A percentile compares a stretch with the other conserved stretches of the same genome.
Evolutionary conservation across 2,113 vertebrate species (phyloP).

Genomic region (Oreochromis spilurus): DNA sequence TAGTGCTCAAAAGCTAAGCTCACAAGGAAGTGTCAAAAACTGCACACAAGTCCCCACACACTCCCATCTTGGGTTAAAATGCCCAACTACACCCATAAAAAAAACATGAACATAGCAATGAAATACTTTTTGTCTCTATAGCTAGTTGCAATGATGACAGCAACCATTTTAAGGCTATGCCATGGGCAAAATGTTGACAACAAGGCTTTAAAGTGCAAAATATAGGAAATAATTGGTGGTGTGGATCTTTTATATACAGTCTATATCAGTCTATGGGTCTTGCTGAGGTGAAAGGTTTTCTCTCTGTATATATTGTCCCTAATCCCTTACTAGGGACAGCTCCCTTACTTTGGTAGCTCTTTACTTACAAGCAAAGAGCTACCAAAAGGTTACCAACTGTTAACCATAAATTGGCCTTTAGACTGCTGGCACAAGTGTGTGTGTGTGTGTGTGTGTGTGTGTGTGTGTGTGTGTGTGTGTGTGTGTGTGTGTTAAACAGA

Average conservation of each 20-base stretch:
- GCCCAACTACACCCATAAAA: not conserved
- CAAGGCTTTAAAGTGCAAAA: not conserved
- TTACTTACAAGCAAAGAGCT: not conserved
- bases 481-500: not conserved
- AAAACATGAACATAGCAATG: not conserved
- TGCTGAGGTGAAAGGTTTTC: not conserved
- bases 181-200: not conserved
- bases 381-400: not conserved
- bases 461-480: not conserved
- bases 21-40: not conserved
- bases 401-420: not conserved
- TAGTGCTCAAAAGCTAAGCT: not conserved
- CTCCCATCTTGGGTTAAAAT: not conserved
- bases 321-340: not conserved
- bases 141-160: not conserved
- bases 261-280: not conserved
- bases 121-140: not conserved
- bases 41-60: not conserved
- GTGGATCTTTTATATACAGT: not conserved
- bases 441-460: not conserved
- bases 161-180: not conserved
- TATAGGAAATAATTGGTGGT: not conserved
- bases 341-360: no score
- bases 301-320: not conserved
- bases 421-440: not conserved